Conservation (phyloP, 2,888 invertebrate genomes). For the Dendrolimus houi region DNA sequence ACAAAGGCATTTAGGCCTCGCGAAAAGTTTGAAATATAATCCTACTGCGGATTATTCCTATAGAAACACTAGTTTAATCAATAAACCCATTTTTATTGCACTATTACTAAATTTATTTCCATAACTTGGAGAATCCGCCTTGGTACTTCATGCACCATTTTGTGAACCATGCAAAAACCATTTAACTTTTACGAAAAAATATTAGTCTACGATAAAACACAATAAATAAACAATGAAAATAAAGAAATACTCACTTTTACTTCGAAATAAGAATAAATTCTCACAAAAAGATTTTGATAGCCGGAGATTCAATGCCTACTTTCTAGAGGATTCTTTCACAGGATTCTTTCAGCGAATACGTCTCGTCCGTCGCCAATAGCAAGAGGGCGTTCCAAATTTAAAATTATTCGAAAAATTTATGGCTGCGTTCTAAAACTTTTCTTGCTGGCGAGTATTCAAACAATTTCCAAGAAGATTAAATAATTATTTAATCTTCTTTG, state of each 20-base stretch:
- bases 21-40: constrained; percentile 20
- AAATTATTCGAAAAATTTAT: constrained; percentile 44
- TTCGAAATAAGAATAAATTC: constrained; percentile 65
- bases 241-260: constrained; percentile 63
- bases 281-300: constrained; percentile 74
- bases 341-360: constrained; percentile 68
- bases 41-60: constrained; percentile 43
- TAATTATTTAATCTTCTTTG: too few relatives aligned
- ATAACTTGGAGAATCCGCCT: constrained; percentile 28
- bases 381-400: constrained; percentile 70
- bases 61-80: constrained; percentile 64
- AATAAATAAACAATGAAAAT: constrained; percentile 21
- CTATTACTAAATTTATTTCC: constrained; percentile 40
- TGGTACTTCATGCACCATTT: constrained; percentile 36
- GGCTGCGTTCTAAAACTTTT: constrained; percentile 16
- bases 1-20: neutral
- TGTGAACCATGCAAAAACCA: constrained; percentile 18
- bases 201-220: constrained; percentile 10
- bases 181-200: constrained; percentile 17
- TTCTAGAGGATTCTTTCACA: constrained; percentile 75
- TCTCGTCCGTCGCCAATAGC: constrained; percentile 30
- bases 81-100: constrained; percentile 46
- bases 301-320: constrained; percentile 73
- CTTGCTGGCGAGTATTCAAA: constrained; percentile 10
- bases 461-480: too few relatives aligned